Evolutionary conservation across 2,888 invertebrate species (phyloP).

Genomic region (Agriopis aurantiaria): DNA sequence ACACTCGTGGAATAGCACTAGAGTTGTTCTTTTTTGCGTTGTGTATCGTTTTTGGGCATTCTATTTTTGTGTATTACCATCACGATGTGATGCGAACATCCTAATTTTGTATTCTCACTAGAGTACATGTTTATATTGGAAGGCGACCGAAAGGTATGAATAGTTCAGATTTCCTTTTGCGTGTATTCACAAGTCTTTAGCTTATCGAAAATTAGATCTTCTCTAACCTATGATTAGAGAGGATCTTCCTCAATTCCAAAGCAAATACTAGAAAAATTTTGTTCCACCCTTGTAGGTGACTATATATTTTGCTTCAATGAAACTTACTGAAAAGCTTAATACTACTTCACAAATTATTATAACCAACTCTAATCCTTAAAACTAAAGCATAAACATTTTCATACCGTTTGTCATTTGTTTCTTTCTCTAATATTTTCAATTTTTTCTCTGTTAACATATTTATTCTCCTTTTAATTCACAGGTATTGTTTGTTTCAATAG

Average conservation of each 20-base stretch:
- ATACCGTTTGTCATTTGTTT: too few species aligned
- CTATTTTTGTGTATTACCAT: slow-evolving; percentile 86
- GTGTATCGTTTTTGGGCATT: slow-evolving; percentile 83
- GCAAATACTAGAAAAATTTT: not conserved
- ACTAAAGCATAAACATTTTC: too few species aligned
- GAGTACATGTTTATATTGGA: slow-evolving; percentile 61
- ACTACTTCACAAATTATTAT: too few species aligned
- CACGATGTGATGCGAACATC: slow-evolving; percentile 80
- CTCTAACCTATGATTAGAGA: slow-evolving; percentile 10
- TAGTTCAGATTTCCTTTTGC: slow-evolving; percentile 8
- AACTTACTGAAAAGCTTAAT: too few species aligned
- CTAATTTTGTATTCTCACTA: slow-evolving; percentile 74
- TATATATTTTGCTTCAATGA: too few species aligned
- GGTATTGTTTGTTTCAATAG: too few species aligned
- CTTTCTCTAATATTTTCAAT: too few species aligned
- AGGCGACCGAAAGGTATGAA: slow-evolving; percentile 67
- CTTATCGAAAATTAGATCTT: not conserved
- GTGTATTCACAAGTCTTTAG: not conserved
- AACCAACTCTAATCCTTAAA: too few species aligned
- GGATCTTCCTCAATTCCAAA: not conserved
- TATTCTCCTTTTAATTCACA: too few species aligned
- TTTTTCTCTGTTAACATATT: too few species aligned
- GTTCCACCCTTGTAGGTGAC: not conserved
- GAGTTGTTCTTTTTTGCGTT: slow-evolving; percentile 71
- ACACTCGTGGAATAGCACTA: slow-evolving; percentile 58